These are phyloP conservation scores for Caenorhabditis afra DNA, from an alignment of 2,888 invertebrate genomes.

Conservation along the genomic window DNA sequence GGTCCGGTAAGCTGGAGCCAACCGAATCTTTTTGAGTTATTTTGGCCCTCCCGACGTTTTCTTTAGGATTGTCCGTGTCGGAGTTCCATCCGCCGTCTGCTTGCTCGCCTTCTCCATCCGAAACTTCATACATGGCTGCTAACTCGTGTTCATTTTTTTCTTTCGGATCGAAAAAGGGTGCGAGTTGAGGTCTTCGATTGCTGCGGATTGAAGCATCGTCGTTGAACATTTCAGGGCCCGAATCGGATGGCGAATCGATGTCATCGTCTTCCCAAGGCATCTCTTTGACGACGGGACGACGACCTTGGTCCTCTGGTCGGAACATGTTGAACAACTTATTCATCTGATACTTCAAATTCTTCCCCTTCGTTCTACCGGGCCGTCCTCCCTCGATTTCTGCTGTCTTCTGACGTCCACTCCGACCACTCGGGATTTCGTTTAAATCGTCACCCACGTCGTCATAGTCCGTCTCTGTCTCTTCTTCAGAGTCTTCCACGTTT, in stretches of 20 bases:
- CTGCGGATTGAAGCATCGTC: constrained; percentile 76
- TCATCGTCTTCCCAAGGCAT: constrained; percentile 56
- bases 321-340: constrained; percentile 52
- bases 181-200: constrained; percentile 77
- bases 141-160: constrained; percentile 46
- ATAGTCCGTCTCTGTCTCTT: constrained; percentile 66
- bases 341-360: constrained; percentile 51
- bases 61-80: constrained; percentile 46
- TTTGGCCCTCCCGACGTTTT: constrained; percentile 24
- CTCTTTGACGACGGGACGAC: constrained; percentile 42
- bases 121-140: constrained; percentile 50
- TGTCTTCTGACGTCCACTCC: constrained; percentile 46
- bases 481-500: constrained; percentile 67
- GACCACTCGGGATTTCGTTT: constrained; percentile 46
- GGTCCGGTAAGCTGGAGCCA: constrained; percentile 33
- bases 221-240: constrained; percentile 60
- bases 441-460: constrained; percentile 61
- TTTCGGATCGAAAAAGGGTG: constrained; percentile 68
- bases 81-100: constrained; percentile 53
- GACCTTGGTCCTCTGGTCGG: constrained; percentile 45
- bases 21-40: constrained; percentile 47
- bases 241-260: constrained; percentile 51
- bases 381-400: constrained; percentile 29
- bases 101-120: constrained; percentile 51
- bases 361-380: constrained; percentile 41